Evolutionary conservation across 2,113 vertebrate genomes (phyloP).

Genomic region (Microtus pennsylvanicus): DNA sequence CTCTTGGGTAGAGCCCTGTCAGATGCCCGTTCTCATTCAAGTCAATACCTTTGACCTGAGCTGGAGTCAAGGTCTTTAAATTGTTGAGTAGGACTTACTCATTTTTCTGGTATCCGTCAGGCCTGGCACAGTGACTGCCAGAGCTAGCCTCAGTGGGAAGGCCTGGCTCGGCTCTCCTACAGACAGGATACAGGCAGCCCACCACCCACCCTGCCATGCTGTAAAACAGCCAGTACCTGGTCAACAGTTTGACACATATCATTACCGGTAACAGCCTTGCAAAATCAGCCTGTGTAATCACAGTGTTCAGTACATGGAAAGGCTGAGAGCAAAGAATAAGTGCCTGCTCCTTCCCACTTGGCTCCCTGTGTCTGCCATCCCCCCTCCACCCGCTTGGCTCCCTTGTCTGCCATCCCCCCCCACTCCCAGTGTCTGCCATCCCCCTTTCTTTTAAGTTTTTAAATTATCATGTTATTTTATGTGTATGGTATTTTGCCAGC

Average conservation of each 20-base stretch:
- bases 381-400: not conserved
- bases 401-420: no score
- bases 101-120: not conserved
- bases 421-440: not conserved
- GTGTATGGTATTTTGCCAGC: not conserved
- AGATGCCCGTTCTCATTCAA: not conserved
- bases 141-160: not conserved
- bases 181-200: rapidly evolving
- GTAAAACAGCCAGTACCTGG: not conserved
- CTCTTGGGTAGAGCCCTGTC: not conserved
- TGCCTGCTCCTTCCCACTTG: not conserved
- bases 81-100: not conserved
- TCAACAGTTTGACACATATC: conserved; percentile 40
- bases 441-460: not conserved
- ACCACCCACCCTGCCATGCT: not conserved
- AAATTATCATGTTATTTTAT: not conserved
- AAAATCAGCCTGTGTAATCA: not conserved
- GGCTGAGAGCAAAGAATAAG: not conserved
- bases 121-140: not conserved
- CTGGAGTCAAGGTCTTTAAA: not conserved
- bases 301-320: conserved; percentile 48
- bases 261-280: not conserved
- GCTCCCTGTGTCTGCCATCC: not conserved
- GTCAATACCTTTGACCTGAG: not conserved
- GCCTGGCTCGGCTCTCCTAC: not conserved